A percentile compares a stretch with the other conserved stretches of the same genome.
Conservation (phyloP, 1,140 invertebrate genomes). For the Pseudobourletiella spinata region DNA sequence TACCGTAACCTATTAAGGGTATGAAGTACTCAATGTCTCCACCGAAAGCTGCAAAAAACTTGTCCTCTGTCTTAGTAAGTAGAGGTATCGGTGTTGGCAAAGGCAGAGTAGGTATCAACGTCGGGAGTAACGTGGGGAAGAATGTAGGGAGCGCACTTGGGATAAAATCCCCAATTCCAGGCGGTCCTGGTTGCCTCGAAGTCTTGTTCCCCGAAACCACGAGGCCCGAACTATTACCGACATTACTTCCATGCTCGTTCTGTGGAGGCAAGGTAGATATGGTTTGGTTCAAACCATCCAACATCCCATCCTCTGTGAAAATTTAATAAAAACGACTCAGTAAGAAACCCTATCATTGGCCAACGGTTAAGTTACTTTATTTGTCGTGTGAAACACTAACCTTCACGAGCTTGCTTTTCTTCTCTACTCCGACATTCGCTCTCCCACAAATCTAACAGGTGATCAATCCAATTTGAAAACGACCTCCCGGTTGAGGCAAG, state of each 20-base stretch:
- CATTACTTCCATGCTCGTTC: no score
- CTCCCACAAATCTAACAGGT: background rate
- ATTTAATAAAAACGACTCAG: background rate
- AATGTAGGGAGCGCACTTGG: no score
- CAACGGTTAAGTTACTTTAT: background rate
- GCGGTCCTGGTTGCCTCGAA: background rate
- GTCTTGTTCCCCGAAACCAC: background rate
- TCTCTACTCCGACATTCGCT: background rate
- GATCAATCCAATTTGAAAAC: no score
- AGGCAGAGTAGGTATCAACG: background rate
- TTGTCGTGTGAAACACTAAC: no score
- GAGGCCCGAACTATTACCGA: background rate
- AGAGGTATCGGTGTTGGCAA: background rate
- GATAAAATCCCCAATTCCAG: no score
- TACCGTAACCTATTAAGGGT: constrained; percentile 32
- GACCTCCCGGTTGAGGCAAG: background rate
- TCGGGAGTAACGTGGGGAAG: constrained; percentile 1
- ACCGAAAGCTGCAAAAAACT: constrained; percentile 31
- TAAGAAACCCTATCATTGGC: background rate
- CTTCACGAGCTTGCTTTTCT: no score
- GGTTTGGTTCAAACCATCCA: no score
- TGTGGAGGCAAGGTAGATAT: no score
- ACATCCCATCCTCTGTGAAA: no score
- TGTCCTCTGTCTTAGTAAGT: constrained; percentile 11
- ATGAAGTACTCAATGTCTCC: constrained; percentile 37